These are phyloP conservation scores for Lepidocyrtoides sp. DNA, from an alignment of 2,888 invertebrate genomes.

Conservation along the genomic window DNA sequence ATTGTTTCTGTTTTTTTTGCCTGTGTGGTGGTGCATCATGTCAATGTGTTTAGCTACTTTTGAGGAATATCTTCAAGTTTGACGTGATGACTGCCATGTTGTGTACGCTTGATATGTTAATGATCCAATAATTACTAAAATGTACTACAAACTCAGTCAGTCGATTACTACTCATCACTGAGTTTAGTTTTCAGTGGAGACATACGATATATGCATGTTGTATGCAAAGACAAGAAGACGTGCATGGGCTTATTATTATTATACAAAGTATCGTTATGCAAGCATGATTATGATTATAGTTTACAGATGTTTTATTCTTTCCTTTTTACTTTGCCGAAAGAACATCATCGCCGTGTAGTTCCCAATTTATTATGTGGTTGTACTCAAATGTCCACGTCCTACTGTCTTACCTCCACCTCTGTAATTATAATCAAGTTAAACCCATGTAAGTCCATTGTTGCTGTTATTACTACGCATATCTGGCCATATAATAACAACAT, in stretches of 20 bases:
- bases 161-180: slow-evolving; percentile 3
- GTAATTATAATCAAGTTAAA: slow-evolving; percentile 46
- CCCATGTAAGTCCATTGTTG: neutral
- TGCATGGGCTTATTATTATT: neutral
- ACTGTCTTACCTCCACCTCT: slow-evolving; percentile 31
- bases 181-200: neutral
- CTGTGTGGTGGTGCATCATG: neutral
- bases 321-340: slow-evolving; percentile 24
- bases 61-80: neutral
- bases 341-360: slow-evolving; percentile 5
- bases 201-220: neutral
- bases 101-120: slow-evolving; percentile 41
- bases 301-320: slow-evolving; percentile 5
- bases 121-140: slow-evolving; percentile 46
- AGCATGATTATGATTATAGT: slow-evolving; percentile 32
- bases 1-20: neutral
- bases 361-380: slow-evolving; percentile 18
- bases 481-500: neutral
- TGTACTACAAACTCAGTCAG: neutral
- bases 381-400: slow-evolving; percentile 36
- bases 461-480: neutral
- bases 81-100: slow-evolving; percentile 13
- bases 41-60: neutral
- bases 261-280: neutral
- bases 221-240: too few relatives aligned